Percentiles rank a stretch among this genome's conserved stretches.
phyloP scores from a whole-genome alignment of 2,888 invertebrate species.

The Pomacea canaliculata region DNA sequence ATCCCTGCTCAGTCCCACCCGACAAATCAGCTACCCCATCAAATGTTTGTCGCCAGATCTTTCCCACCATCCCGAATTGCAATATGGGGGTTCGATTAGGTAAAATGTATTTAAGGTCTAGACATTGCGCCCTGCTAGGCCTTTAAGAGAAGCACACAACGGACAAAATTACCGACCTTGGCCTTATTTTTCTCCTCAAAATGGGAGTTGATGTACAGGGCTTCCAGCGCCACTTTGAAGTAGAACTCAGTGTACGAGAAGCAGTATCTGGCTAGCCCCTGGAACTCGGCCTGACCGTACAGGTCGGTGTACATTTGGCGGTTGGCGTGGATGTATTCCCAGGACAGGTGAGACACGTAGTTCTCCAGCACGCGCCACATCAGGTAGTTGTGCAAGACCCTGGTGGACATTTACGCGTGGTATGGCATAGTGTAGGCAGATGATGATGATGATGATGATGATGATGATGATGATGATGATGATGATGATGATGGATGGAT shows the following conservation, averaged over 20 bases:
- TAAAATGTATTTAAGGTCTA: too few species aligned
- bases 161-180: conserved; percentile 38
- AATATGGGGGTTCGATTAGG: too few species aligned
- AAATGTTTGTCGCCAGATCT: too few species aligned
- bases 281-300: conserved; percentile 46
- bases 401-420: conserved; percentile 36
- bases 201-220: conserved; percentile 52
- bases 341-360: conserved; percentile 74
- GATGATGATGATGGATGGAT: too few species aligned
- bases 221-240: conserved; percentile 52
- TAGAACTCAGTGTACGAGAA: conserved; percentile 41
- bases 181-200: conserved; percentile 52
- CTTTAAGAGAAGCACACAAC: too few species aligned
- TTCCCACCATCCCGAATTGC: too few species aligned
- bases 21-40: too few species aligned
- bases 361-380: conserved; percentile 75
- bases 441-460: too few species aligned
- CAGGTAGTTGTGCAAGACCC: conserved; percentile 75
- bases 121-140: too few species aligned
- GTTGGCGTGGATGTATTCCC: conserved; percentile 66
- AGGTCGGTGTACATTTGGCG: conserved; percentile 52
- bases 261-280: conserved; percentile 53
- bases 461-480: too few species aligned
- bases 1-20: too few species aligned
- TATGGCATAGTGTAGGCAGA: too few species aligned